Conservation (phyloP, 1,140 invertebrate species). For the Nixonia krombeini region DNA sequence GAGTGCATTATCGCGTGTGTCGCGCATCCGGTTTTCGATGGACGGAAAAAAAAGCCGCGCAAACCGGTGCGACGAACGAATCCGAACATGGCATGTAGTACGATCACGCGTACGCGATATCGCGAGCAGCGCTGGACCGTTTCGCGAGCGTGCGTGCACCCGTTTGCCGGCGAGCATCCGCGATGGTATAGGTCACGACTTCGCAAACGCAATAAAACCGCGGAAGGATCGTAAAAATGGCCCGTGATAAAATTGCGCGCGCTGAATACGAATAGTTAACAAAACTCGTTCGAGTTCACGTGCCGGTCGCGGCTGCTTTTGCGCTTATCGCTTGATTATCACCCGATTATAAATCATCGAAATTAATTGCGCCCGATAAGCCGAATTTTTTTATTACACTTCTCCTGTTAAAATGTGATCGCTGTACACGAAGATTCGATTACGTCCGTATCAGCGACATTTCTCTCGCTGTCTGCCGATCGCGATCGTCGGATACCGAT, state of each 20-base stretch:
- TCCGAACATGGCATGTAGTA: conserved; percentile 35
- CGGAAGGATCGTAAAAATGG: background rate
- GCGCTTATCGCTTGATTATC: no score
- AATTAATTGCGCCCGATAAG: no score
- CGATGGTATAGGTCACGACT: conserved; percentile 16
- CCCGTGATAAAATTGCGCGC: background rate
- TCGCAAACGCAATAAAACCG: background rate
- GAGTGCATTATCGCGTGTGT: conserved; percentile 46
- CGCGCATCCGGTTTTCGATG: conserved; percentile 45
- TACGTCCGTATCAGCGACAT: no score
- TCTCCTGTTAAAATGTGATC: no score
- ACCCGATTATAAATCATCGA: no score
- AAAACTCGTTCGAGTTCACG: background rate
- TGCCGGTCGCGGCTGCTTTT: no score
- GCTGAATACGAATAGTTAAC: no score
- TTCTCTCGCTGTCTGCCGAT: no score
- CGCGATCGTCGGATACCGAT: no score
- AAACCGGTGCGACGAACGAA: conserved; percentile 33
- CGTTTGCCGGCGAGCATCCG: conserved; percentile 24
- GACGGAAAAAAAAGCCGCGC: conserved; percentile 20
- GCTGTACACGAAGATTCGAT: no score
- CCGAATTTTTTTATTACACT: no score
- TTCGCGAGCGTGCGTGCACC: background rate
- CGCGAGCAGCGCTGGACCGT: conserved; percentile 18
- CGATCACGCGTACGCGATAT: conserved; percentile 15